Base-by-base conservation (phyloP, 2,888 invertebrate species). In the Antitype chi region DNA sequence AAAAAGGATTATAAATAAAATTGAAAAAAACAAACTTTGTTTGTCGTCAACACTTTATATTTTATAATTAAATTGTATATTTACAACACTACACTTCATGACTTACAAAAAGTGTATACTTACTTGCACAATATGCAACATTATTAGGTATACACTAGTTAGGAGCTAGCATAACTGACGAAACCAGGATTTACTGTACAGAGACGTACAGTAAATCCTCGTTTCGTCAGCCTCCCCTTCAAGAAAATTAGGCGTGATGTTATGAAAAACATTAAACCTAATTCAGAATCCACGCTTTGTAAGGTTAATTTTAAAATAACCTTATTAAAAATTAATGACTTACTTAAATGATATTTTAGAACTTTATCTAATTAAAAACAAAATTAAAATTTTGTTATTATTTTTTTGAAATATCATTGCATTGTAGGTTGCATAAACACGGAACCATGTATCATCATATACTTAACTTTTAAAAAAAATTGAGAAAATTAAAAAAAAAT, bases 21-120 rank as follows among this genome's bases (percentile, higher is more conserved):
- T 32, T 9, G 11, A 76, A 77, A 70, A 28, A 66, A 78, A 78
- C 66, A 78, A 78, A 66, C 20, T 25, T 11, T 52, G 7, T 60
- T 64, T 71, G n/a, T 0, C 20, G 49, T 84, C 57, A 81, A 79
- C 84, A 79, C 72, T 79, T 69, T 84, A 84, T 84, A 73, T 84
- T 84, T 72, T 38, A 74, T 59, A 64, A 53, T 43, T 57, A 81
- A 80, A 78, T 15, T 43, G 64, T 64, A 20, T 78, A 72, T 72
- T 78, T 82, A 80, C 80, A 80, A 76, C 57, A 25, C 62, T 57
- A 60, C 60, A 57, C 60, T 60, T 64, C 13, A 59, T 57, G 20
- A 72, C 64, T 73, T 62, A 80, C 20, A 64, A 60, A 67, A 57
- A 32, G 23, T 74, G 55, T 57, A 17, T 23, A 25, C 13, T 17